Percentiles rank a stretch among this genome's conserved stretches.
These are phyloP conservation scores for Berghia stephanieae DNA, from an alignment of 1,140 invertebrate genomes.

Conservation along the genomic window DNA sequence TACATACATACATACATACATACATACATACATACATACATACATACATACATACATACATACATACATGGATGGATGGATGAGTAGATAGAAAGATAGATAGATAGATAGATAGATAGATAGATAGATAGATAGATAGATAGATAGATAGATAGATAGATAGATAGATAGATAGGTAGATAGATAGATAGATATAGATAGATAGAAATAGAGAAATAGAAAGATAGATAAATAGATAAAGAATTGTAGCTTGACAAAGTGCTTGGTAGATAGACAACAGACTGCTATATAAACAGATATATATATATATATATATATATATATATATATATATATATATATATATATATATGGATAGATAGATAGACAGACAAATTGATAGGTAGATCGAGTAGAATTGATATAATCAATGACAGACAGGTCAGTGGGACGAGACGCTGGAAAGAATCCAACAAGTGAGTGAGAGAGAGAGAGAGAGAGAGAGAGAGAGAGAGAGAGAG, in stretches of 20 bases:
- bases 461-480: not conserved
- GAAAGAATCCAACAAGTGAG: not conserved
- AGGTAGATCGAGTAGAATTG: too few species aligned
- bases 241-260: not conserved
- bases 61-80: slow-evolving; percentile 49
- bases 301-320: not conserved
- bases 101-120: slow-evolving; percentile 40
- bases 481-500: not conserved
- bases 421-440: not conserved
- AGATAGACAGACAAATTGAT: too few species aligned
- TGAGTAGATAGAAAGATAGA: slow-evolving; percentile 47
- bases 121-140: slow-evolving; percentile 39
- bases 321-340: not conserved
- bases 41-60: slow-evolving; percentile 49
- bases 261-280: not conserved
- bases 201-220: too few species aligned
- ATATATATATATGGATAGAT: too few species aligned
- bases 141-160: slow-evolving; percentile 28
- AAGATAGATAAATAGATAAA: too few species aligned
- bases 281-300: too few species aligned
- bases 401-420: too few species aligned
- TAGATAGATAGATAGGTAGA: too few species aligned
- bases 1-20: slow-evolving; percentile 33
- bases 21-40: slow-evolving; percentile 36
- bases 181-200: too few species aligned